Percentiles rank a stretch among this genome's conserved stretches.
Conservation (phyloP, 2,888 invertebrate species). For the Lochmaea capreae region DNA sequence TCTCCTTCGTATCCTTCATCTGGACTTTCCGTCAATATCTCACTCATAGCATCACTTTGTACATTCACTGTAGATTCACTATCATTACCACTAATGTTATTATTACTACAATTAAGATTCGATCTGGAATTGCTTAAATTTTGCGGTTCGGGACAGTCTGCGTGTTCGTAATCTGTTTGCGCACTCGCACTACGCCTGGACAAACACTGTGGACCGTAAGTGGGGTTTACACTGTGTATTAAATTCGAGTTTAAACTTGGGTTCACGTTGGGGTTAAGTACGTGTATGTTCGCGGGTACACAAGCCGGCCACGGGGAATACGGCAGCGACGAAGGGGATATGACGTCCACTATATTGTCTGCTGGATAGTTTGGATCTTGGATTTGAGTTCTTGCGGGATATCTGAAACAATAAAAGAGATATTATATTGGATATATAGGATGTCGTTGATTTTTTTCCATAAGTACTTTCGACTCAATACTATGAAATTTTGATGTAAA, state of each 20-base stretch:
- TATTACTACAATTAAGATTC: slow-evolving; percentile 15
- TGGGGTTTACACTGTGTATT: slow-evolving; percentile 19
- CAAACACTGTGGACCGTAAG: slow-evolving; percentile 30
- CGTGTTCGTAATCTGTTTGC: slow-evolving; percentile 56
- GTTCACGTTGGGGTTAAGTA: slow-evolving; percentile 49
- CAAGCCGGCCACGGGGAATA: slow-evolving; percentile 68
- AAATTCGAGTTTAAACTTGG: slow-evolving; percentile 20
- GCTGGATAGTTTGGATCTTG: slow-evolving; percentile 32
- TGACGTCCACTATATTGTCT: slow-evolving; percentile 63
- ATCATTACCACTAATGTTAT: slow-evolving; percentile 31
- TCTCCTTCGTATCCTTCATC: slow-evolving; percentile 60
- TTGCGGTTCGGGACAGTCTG: slow-evolving; percentile 43
- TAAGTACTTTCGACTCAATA: background rate
- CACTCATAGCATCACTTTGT: slow-evolving; percentile 47
- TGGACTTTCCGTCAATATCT: slow-evolving; percentile 57
- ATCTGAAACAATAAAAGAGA: slow-evolving; percentile 64
- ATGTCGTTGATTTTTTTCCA: too few species aligned
- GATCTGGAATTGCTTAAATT: slow-evolving; percentile 30
- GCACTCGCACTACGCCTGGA: slow-evolving; percentile 56
- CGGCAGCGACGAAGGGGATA: slow-evolving; percentile 67
- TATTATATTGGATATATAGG: too few species aligned
- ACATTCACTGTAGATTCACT: slow-evolving; percentile 39
- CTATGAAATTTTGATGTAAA: background rate
- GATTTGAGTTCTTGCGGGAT: slow-evolving; percentile 75
- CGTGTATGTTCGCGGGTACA: slow-evolving; percentile 63